phyloP scores from a whole-genome alignment of 2,888 invertebrate genomes.

The Nyleta sp. region DNA sequence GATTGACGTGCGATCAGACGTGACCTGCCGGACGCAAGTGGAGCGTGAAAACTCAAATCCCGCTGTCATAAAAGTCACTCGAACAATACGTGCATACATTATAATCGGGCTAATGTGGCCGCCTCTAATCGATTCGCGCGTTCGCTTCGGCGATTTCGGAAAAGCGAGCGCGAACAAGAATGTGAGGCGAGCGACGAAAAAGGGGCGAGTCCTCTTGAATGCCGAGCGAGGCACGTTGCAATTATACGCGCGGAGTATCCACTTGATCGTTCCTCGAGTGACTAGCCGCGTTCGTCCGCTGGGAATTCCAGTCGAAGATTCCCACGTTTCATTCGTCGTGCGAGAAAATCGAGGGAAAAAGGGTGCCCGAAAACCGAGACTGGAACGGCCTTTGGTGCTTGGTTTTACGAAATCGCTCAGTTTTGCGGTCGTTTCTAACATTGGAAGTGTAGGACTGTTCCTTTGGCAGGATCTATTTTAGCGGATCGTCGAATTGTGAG shows the following conservation, averaged over 20 bases:
- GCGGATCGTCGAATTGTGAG: no score
- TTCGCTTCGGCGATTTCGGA: no score
- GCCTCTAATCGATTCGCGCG: neutral
- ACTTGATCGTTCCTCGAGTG: conserved; percentile 65
- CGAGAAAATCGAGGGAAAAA: conserved; percentile 37
- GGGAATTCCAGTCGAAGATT: conserved; percentile 61
- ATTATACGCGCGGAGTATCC: conserved; percentile 66
- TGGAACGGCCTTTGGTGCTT: no score
- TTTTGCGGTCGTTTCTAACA: no score
- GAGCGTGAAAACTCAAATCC: conserved; percentile 55
- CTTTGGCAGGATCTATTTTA: no score
- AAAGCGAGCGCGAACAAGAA: neutral
- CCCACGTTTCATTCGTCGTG: conserved; percentile 59
- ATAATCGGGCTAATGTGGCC: conserved; percentile 49
- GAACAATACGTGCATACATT: conserved; percentile 45
- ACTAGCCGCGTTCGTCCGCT: conserved; percentile 60
- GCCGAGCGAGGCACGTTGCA: conserved; percentile 47
- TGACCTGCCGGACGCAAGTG: conserved; percentile 54
- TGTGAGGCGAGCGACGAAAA: conserved; percentile 1
- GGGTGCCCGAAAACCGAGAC: no score
- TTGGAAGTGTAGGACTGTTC: no score
- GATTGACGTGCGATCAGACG: conserved; percentile 57
- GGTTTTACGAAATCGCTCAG: no score
- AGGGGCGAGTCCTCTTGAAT: conserved; percentile 34
- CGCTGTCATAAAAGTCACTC: conserved; percentile 35